Conservation (phyloP, 2,797 vertebrate genomes). For the Peromyscus attwateri region DNA sequence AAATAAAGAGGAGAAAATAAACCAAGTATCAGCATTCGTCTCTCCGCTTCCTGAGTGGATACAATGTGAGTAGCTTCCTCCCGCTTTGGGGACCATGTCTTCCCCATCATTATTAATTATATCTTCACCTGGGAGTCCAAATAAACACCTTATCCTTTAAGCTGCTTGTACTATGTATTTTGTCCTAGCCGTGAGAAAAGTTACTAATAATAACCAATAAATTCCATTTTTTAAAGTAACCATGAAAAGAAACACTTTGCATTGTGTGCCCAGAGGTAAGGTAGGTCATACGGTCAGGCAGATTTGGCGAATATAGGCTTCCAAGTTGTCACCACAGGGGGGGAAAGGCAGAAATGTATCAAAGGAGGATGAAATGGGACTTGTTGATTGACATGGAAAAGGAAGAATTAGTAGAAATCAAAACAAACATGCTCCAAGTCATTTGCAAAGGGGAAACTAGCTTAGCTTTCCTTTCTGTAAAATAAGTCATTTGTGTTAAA, state of each 20-base stretch:
- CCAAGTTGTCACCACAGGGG: background rate
- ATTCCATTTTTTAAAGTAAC: background rate
- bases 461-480: background rate
- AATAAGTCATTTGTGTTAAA: slow-evolving; percentile 8
- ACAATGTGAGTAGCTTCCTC: background rate
- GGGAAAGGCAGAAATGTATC: background rate
- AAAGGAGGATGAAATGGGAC: background rate
- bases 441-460: slow-evolving; percentile 13
- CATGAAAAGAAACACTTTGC: background rate
- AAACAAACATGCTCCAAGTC: background rate
- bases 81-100: background rate
- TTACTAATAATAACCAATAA: background rate
- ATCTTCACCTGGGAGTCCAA: background rate
- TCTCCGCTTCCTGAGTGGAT: background rate
- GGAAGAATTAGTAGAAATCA: background rate
- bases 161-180: background rate
- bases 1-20: background rate
- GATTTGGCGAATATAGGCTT: slow-evolving; percentile 16
- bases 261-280: background rate
- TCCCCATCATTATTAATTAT: fast-evolving
- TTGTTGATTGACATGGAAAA: slow-evolving; percentile 29
- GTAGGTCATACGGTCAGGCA: background rate
- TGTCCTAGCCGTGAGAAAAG: background rate
- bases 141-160: background rate
- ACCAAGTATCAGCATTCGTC: background rate